Evolutionary conservation across 2,888 invertebrate species (phyloP).

Genomic region (Eupithecia centaureata): DNA sequence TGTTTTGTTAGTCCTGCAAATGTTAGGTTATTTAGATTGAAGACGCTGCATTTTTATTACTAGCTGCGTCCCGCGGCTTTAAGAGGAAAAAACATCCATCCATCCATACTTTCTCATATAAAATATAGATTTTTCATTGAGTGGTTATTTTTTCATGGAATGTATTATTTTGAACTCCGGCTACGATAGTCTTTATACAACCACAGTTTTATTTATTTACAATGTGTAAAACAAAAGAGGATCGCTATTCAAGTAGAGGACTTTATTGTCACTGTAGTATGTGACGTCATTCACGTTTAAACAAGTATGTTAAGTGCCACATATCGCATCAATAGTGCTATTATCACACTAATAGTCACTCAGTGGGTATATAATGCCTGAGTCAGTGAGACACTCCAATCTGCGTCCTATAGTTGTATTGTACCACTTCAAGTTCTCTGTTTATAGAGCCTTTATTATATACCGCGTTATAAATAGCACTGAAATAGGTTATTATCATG

Average conservation of each 20-base stretch:
- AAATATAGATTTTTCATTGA: too few species aligned
- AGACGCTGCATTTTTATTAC: too few species aligned
- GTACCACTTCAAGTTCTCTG: background rate
- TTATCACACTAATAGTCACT: background rate
- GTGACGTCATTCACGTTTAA: slow-evolving; percentile 21
- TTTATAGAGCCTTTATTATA: background rate
- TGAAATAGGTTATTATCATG: background rate
- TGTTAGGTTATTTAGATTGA: too few species aligned
- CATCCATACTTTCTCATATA: too few species aligned
- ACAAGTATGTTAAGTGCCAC: slow-evolving; percentile 21
- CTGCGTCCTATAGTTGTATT: background rate
- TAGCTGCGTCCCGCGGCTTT: too few species aligned
- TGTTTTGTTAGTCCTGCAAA: too few species aligned
- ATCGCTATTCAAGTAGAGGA: background rate
- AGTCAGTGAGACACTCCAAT: background rate
- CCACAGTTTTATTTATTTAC: background rate
- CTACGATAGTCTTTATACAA: too few species aligned
- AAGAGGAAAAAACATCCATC: too few species aligned
- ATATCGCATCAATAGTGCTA: slow-evolving; percentile 13
- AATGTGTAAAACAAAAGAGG: background rate
- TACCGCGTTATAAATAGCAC: background rate
- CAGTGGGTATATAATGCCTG: background rate
- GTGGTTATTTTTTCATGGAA: too few species aligned
- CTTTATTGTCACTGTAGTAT: background rate
- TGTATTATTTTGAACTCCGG: too few species aligned